These are phyloP conservation scores for Aradus depressus DNA, from an alignment of 2,888 invertebrate species.

Conservation along the genomic window DNA sequence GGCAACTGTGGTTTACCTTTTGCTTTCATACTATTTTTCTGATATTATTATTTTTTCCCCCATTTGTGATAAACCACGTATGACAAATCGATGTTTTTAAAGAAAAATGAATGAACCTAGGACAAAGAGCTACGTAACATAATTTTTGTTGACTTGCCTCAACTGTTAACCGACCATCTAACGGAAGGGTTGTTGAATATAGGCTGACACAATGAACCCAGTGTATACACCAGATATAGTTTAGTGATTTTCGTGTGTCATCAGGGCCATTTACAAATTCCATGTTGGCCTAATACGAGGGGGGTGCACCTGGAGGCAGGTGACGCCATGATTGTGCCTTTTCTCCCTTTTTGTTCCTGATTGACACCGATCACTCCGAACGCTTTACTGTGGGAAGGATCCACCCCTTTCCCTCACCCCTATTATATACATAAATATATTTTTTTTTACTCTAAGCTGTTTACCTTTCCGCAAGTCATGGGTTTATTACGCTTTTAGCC, in stretches of 20 bases:
- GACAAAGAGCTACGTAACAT: no score
- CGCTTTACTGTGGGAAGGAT: constrained; percentile 5
- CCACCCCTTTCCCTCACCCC: constrained; percentile 4
- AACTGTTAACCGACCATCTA: no score
- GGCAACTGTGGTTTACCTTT: no score
- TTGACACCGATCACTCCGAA: constrained; percentile 13
- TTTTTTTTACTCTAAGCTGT: constrained; percentile 4
- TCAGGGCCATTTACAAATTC: constrained; percentile 20
- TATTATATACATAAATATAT: not conserved
- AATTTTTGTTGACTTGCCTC: no score
- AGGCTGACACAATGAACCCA: no score
- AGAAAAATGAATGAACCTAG: no score
- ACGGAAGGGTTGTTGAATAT: no score
- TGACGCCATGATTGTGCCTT: constrained; percentile 12
- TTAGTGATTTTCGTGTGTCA: constrained; percentile 20
- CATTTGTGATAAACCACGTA: no score
- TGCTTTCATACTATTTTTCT: no score
- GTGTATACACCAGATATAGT: constrained; percentile 11
- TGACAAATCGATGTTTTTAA: no score
- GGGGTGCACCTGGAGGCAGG: constrained; percentile 16
- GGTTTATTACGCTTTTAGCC: not conserved
- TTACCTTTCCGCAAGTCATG: constrained; percentile 18
- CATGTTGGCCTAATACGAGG: constrained; percentile 8
- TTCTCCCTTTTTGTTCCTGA: constrained; percentile 2
- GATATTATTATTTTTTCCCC: no score